Base-by-base conservation (phyloP, 2,797 vertebrate genomes). In the Trachops cirrhosus region DNA sequence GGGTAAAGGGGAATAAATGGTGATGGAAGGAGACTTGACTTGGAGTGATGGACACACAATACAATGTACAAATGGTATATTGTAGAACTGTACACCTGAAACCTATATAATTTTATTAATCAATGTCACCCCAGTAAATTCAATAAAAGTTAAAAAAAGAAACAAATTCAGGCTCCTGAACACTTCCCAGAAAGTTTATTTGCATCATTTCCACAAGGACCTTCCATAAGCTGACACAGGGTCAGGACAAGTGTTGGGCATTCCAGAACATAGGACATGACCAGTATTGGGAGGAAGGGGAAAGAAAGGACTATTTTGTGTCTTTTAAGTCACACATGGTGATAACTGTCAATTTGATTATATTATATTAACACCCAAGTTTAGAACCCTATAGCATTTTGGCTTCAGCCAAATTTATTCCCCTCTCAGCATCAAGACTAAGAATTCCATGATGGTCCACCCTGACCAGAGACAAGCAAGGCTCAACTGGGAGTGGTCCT, bases 141-240 rank as follows among this genome's bases (percentile, higher is more conserved):
- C 32, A 77, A 52, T 77, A 52, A 7, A 77, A 77, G n/a, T 22
- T 52, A 14, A 52, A 52, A 77, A 50, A 50, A 50, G 12, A n/a
- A 75, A 84, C 32, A 93, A 93, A 37, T 92, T 68, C 68, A 82
- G 37, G 70, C 21, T 68, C 74, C 70, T 64, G 7, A 32, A 75
- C 21, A 16, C 16, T 79, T 74, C n/a, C 54, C 37, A 89, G 67
- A 73, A 86, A 50, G n/a, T 37, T 59, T 64, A 71, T 19, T 57
- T 75, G 46, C 41, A 39, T 91, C 22, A 68, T 82, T 91, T 93
- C 9, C 52, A 50, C 4, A 22, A 77, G 18, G 32, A 93, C 11
- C 54, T 86, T 82, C 26, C 9, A 24, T 19, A 54, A 75, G 34
- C 32, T 93, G 84, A 79, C 48, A 18, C 46, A 82, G 21, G 41